Evolutionary conservation across 2,113 vertebrate species (phyloP).

Genomic region (Tringa solitaria): DNA sequence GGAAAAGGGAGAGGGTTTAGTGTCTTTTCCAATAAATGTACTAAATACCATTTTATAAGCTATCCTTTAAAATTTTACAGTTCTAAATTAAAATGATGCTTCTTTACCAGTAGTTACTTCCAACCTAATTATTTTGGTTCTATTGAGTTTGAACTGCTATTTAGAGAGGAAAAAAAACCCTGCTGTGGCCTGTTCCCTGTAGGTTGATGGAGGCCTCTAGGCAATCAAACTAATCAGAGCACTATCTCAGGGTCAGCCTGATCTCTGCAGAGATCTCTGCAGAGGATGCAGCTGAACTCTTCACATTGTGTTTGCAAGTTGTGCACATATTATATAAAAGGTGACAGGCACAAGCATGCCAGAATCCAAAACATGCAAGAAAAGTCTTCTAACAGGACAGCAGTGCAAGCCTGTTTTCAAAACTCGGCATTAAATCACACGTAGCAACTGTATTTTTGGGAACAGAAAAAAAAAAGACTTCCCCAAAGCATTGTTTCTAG

Average conservation of each 20-base stretch:
- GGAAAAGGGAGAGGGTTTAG: neutral
- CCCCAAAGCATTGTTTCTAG: neutral
- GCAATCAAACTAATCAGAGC: conserved; percentile 10
- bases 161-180: neutral
- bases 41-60: neutral
- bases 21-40: neutral
- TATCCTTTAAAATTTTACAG: neutral
- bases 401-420: neutral
- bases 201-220: neutral
- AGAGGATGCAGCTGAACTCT: neutral
- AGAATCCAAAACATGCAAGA: neutral
- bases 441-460: neutral
- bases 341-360: neutral
- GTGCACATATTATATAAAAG: neutral
- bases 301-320: neutral
- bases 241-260: neutral
- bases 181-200: neutral
- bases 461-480: neutral
- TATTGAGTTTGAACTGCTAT: neutral
- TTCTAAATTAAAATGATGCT: neutral
- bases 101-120: conserved; percentile 12
- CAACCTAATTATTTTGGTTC: conserved; percentile 10
- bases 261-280: neutral
- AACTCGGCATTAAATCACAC: neutral
- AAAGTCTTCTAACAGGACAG: neutral